These are phyloP conservation scores for Danio rerio DNA, from an alignment of 2,113 vertebrate genomes.

Conservation along the genomic window GRCz12tu NC_133194.1:39435501-39436000, in stretches of 20 bases:
- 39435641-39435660: slow-evolving; percentile 21
- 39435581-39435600: not conserved
- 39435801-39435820: slow-evolving; percentile 54
- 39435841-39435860: slow-evolving; percentile 51
- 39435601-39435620: not conserved
- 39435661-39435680: slow-evolving; percentile 38
- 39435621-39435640: slow-evolving; percentile 1
- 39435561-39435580: slow-evolving; percentile 7
- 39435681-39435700: slow-evolving; percentile 26
- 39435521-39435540: not conserved
- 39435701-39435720: slow-evolving; percentile 39
- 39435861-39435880: slow-evolving; percentile 35
- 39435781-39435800: slow-evolving; percentile 51
- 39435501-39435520: not conserved
- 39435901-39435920: slow-evolving; percentile 50
- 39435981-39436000: not conserved
- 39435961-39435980: slow-evolving; percentile 10
- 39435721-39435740: slow-evolving; percentile 47
- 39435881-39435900: slow-evolving; percentile 35
- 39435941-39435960: slow-evolving; percentile 39
- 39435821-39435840: slow-evolving; percentile 57
- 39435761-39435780: slow-evolving; percentile 51
- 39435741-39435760: slow-evolving; percentile 40
- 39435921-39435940: slow-evolving; percentile 32
- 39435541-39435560: not conserved